These are phyloP conservation scores for Echinarachnius parma DNA, from an alignment of 53 echinoderm and acorn worm genomes.

Conservation along the genomic window DNA sequence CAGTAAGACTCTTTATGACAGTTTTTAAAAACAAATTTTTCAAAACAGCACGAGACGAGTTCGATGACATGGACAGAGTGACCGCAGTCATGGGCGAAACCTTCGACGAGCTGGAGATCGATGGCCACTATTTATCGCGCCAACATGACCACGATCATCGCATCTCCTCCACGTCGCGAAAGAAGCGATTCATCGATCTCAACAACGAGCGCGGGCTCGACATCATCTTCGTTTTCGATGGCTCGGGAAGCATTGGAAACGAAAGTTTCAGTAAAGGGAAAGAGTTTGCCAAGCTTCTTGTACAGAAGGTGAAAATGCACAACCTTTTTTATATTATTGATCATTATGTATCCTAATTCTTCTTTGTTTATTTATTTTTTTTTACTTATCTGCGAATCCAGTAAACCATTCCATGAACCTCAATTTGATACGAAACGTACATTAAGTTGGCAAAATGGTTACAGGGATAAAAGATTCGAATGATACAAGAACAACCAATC, in stretches of 20 bases:
- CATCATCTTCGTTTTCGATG: constrained; percentile 49
- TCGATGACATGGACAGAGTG: constrained; percentile 30
- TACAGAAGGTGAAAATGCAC: constrained; percentile 49
- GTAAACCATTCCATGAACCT: too few species aligned
- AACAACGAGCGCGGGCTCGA: constrained; percentile 5
- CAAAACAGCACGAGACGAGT: constrained; percentile 29
- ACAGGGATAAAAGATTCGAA: too few species aligned
- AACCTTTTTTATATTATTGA: too few species aligned
- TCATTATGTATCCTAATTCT: too few species aligned
- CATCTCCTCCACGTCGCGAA: neutral
- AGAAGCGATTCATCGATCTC: constrained; percentile 13
- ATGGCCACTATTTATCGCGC: neutral
- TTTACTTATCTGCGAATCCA: too few species aligned
- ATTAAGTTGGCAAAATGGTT: too few species aligned
- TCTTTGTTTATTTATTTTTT: too few species aligned
- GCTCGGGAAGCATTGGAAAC: constrained; percentile 34
- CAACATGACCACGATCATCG: neutral
- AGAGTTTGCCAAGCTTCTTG: constrained; percentile 37
- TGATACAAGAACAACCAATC: too few species aligned
- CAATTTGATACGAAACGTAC: too few species aligned
- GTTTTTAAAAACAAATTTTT: too few species aligned
- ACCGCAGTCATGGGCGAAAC: constrained; percentile 13
- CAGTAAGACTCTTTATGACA: too few species aligned
- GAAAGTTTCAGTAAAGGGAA: constrained; percentile 20
- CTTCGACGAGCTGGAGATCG: constrained; percentile 30